These are phyloP conservation scores for Serranus cabrilla DNA, from an alignment of 2,797 vertebrate genomes.

Conservation along the genomic window DNA sequence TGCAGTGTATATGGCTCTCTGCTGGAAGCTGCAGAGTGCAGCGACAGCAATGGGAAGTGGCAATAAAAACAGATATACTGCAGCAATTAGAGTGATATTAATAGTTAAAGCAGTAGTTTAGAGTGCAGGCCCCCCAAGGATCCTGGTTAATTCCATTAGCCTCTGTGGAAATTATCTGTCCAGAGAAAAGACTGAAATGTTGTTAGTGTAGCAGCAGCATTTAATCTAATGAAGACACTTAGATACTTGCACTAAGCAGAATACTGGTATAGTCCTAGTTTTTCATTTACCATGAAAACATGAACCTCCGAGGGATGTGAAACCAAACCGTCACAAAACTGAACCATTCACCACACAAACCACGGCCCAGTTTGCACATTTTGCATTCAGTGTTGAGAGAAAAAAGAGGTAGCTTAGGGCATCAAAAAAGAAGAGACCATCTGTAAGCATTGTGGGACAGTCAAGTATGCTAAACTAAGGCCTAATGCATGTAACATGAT, in stretches of 20 bases:
- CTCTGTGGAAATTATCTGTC: background rate
- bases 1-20: background rate
- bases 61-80: background rate
- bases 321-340: no score
- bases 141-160: background rate
- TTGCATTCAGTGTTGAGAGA: no score
- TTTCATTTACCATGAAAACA: background rate
- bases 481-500: no score
- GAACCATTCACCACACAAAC: no score
- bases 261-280: background rate
- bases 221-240: background rate
- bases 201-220: background rate
- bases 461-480: no score
- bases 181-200: background rate
- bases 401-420: no score
- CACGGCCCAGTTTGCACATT: no score
- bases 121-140: background rate
- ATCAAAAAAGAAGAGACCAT: no score
- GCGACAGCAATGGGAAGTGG: background rate
- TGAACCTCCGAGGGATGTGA: no score
- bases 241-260: background rate
- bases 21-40: background rate
- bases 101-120: constrained; percentile 1
- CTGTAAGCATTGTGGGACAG: no score
- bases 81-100: background rate